phyloP scores from a whole-genome alignment of 2,888 invertebrate genomes.

The Lysandra coridon region DNA sequence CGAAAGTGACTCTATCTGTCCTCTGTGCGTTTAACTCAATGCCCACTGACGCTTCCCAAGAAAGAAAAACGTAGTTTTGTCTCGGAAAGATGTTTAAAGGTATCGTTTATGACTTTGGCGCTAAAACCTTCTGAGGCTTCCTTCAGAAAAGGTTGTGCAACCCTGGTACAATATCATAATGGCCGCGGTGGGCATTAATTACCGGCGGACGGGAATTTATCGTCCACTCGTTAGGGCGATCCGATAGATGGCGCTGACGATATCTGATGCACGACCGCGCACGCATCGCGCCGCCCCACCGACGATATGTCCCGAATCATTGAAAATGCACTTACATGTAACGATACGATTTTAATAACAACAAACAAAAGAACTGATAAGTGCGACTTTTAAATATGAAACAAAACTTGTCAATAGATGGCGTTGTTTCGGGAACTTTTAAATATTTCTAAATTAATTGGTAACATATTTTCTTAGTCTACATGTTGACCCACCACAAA shows the following conservation, averaged over 20 bases:
- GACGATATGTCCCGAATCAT: not conserved
- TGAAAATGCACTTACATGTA: not conserved
- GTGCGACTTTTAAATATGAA: not conserved
- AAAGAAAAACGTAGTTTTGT: too few relatives aligned
- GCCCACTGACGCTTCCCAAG: too few relatives aligned
- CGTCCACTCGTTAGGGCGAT: conserved; percentile 15
- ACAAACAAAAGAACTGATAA: not conserved
- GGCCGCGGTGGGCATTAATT: conserved; percentile 16
- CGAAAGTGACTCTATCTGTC: too few relatives aligned
- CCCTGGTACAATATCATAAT: conserved; percentile 1
- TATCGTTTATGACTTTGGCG: too few relatives aligned
- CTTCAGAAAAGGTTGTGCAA: not conserved
- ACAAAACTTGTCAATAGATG: not conserved
- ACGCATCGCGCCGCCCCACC: conserved; percentile 33
- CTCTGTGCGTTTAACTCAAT: too few relatives aligned
- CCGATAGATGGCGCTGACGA: conserved; percentile 64
- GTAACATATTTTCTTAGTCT: too few relatives aligned
- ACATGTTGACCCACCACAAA: not conserved
- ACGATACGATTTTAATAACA: not conserved
- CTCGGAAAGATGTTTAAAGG: too few relatives aligned
- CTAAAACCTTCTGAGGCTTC: not conserved
- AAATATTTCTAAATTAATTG: too few relatives aligned
- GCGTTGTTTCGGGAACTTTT: not conserved
- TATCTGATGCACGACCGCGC: conserved; percentile 71
- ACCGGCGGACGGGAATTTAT: conserved; percentile 7